Evolutionary conservation across 1,140 invertebrate species (phyloP), one percentile per base, ranked within the genome.

Genomic region (Leptinotarsa lineolata): DNA sequence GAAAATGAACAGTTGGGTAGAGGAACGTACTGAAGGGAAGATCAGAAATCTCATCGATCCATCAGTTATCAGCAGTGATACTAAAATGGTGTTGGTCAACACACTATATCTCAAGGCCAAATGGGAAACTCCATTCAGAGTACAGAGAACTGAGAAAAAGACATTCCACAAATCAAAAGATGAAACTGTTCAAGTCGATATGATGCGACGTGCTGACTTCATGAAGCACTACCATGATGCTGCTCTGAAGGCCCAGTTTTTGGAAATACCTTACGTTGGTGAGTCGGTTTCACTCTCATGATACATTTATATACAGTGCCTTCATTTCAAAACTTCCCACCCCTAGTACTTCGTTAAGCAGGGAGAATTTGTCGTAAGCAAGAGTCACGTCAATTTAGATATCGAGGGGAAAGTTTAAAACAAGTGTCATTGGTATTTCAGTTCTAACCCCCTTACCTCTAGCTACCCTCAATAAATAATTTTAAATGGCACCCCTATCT

Each of bases 51-150:
- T 94, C 16, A 83, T 95, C 30, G 77, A 85, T 18, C 68, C 83
- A 80, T 88, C 86, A 78, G 84, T 84, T 73, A 83, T 92, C 2
- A 78, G 86, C 71, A 74, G 83, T 21, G 78, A 86, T 20, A 90
- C 88, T 76, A 88, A 84, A 68, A 72, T 94, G 20, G 87, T 96
- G 6, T 84, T 96, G 1, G 84, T 93, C 1, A 96, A 95, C 85
- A 93, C 93, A n/a, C 86, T 96, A 44, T 94, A 95, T 81, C 96
- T 96, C 84, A 95, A 94, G 30, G 79, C 71, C 16, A 59, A 74
- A 66, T 66, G 64, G 64, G 13, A 66, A 18, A 24, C 24, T 18
- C 15, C 22, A 15, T 66, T 66, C 5, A 16, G n/a, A 66, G 39
- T n/a, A 8, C 11, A 21, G 2, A 18, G 39, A 15, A 39, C 64